A percentile compares a stretch with the other conserved stretches of the same genome.
phyloP scores from a whole-genome alignment of 2,888 invertebrate species.

The Dorcus hopei region DNA sequence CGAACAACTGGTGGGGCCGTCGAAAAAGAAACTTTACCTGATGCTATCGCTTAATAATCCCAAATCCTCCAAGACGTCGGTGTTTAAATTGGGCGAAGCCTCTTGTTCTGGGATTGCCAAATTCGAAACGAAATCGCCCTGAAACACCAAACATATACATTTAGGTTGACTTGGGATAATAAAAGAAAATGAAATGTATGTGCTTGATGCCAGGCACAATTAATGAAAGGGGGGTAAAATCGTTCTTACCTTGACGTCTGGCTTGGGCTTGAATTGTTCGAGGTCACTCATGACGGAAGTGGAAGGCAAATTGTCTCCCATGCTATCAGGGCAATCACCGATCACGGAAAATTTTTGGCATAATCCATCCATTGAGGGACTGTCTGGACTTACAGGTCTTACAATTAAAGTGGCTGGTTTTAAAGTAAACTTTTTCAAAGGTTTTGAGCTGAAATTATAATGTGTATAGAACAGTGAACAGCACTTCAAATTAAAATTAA shows the following conservation, averaged over 20 bases:
- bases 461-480: too few species aligned
- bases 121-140: conserved; percentile 2
- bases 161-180: neutral
- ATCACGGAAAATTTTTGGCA: too few species aligned
- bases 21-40: conserved; percentile 6
- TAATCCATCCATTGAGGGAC: too few species aligned
- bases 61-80: conserved; percentile 12
- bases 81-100: conserved; percentile 10
- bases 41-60: conserved; percentile 6
- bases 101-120: conserved; percentile 5
- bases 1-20: too few species aligned
- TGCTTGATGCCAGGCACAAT: conserved; percentile 6
- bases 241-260: too few species aligned
- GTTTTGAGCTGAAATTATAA: neutral
- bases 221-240: neutral
- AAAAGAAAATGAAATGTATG: conserved; percentile 8
- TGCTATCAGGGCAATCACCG: too few species aligned
- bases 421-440: neutral
- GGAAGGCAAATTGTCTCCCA: too few species aligned
- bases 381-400: neutral
- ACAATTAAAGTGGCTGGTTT: neutral
- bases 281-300: too few species aligned
- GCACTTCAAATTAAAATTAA: too few species aligned
- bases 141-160: conserved; percentile 16
- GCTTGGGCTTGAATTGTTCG: too few species aligned